Evolutionary conservation across 2,797 vertebrate species (phyloP), one percentile per base, ranked within the genome.

Genomic region (Ibycter americanus): DNA sequence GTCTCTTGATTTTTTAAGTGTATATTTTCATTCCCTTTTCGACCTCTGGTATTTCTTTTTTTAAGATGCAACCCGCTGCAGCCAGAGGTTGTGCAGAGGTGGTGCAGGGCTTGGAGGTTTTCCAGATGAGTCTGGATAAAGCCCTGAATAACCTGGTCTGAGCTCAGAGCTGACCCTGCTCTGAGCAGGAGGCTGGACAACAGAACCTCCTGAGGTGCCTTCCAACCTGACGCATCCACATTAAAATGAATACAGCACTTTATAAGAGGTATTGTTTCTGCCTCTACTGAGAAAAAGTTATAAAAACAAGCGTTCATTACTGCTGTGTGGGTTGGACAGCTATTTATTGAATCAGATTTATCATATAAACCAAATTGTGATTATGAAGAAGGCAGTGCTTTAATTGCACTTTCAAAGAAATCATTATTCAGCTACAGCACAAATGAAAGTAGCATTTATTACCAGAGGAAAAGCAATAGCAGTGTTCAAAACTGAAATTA

Each of bases 351-450:
- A 76, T 21, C 23, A 81, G 66, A 34, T 83, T 90, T 79, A 94
- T 55, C 38, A 88, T 54, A 72, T 27, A 62, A 84, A 96, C 38
- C 29, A 78, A 84, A 82, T 15, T 46, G 25, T 56, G 51, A 86
- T 82, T 90, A 79, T 55, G 34, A 94, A 82, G 70, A 73, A 86
- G 25, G 31, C 55, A 67, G 18, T 16, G 14, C 52, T 91, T 96
- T 88, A 87, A 86, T 80, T 52, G 23, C 42, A 58, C 31, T 89
- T 95, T 84, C 62, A 94, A 88, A 83, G 19, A 93, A 95, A 88
- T 55, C 19, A 79, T 90, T 88, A 85, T 62, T 90, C 51, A 89
- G 63, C 70, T 74, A 77, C 4, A 81, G 71, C 34, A 78, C 26
- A 73, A 91, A 15, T 15, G 61, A 91, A 76, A 93, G 15, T 7